phyloP scores from a whole-genome alignment of 2,888 invertebrate genomes.

The Eumacrocentrus americanus region DNA sequence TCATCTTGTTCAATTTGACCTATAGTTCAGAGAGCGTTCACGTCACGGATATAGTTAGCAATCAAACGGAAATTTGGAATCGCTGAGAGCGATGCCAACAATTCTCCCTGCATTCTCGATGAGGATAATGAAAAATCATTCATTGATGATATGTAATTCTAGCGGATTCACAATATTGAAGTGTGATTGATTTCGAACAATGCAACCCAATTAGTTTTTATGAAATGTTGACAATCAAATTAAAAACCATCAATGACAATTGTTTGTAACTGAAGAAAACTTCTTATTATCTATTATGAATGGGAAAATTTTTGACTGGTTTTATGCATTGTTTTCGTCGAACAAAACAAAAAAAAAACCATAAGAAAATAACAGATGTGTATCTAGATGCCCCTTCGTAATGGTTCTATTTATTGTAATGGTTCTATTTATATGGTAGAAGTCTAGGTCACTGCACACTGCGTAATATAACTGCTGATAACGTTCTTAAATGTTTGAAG shows the following conservation, averaged over 20 bases:
- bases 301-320: too few species aligned
- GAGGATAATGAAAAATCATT: too few species aligned
- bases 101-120: too few species aligned
- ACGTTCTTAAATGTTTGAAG: not conserved
- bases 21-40: conserved; percentile 1
- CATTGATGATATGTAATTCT: too few species aligned
- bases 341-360: not conserved
- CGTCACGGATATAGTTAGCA: conserved; percentile 5
- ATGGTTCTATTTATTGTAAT: not conserved
- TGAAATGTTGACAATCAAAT: too few species aligned
- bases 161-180: too few species aligned
- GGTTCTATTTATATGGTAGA: not conserved
- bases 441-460: not conserved
- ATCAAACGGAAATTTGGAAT: conserved; percentile 1
- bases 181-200: too few species aligned
- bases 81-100: not conserved
- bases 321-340: not conserved
- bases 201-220: too few species aligned
- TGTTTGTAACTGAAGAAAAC: too few species aligned
- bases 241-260: too few species aligned
- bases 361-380: not conserved
- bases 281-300: too few species aligned
- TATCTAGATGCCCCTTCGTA: too few species aligned
- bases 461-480: not conserved
- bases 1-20: conserved; percentile 19